Conservation (phyloP, 2,797 vertebrate genomes). For the Neomorphus geoffroyi region DNA sequence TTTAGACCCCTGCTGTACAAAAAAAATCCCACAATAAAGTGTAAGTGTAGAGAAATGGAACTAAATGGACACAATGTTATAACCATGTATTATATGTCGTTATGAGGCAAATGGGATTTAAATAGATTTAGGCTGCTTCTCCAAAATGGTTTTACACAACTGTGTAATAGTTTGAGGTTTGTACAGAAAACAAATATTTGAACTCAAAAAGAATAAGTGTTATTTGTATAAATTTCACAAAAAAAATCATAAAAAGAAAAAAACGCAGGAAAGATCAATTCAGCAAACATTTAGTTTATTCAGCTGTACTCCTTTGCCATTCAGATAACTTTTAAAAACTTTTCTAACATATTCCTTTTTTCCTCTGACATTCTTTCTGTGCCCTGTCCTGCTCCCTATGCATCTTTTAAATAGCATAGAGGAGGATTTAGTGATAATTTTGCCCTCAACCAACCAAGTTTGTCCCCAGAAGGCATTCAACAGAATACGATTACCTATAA, state of each 20-base stretch:
- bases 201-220: background rate
- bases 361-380: background rate
- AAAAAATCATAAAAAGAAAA: background rate
- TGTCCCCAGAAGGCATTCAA: background rate
- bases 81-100: constrained; percentile 44
- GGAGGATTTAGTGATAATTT: background rate
- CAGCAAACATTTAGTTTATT: background rate
- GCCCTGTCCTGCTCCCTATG: background rate
- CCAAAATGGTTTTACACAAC: constrained; percentile 47
- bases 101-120: constrained; percentile 24
- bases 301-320: background rate
- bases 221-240: background rate
- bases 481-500: background rate
- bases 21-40: background rate
- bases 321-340: background rate
- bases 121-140: constrained; percentile 27
- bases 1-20: background rate
- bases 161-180: constrained; percentile 37
- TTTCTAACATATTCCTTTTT: background rate
- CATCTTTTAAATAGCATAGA: background rate
- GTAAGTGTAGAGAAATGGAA: constrained; percentile 35
- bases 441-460: background rate
- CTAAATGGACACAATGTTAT: constrained; percentile 39
- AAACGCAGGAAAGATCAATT: background rate
- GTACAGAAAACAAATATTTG: constrained; percentile 5